Base-by-base conservation (phyloP, 1,140 invertebrate species). In the Hestina assimilis region DNA sequence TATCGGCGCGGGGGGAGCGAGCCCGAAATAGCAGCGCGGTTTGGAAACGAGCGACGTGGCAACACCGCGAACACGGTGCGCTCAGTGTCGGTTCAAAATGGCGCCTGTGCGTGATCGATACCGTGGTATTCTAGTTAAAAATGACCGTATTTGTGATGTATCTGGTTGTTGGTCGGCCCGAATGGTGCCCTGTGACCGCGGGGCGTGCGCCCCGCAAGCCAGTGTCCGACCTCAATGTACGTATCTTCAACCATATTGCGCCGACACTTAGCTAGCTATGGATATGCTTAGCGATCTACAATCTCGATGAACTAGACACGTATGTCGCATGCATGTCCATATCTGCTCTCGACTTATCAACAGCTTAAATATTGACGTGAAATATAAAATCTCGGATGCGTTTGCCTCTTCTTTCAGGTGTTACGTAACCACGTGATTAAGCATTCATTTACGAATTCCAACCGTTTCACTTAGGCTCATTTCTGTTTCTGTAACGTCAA, bases 61-160 rank as follows among this genome's bases (percentile, higher is more conserved):
- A 85, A 85, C 83, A 83, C 75, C 81, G 83, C 78, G 50, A n/a
- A 63, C 60, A 66, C 69, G 63, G 59, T 68, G 63, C 63, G 71
- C 68, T 85, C 76, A 87, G 84, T 87, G 83, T 86, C 80, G 76
- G 79, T 82, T 82, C 84, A 88, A 88, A 86, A 88, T 88, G 85
- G 85, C 85, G 85, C 69, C 75, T 78, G 83, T 85, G 85, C 72
- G 85, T 88, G 85, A 88, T 88, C 85, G 77, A 88, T 88, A 86
- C 79, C 66, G 81, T 84, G 85, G 69, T 77, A 83, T 75, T 80
- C 73, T 57, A 62, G 78, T 79, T 75, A 66, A 83, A n/a, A 86
- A 88, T 82, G 79, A 66, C 72, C 73, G 73, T 76, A 77, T 77
- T 74, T 79, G 83, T 86, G 84, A 80, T 82, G 65, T 71, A 78